These are phyloP conservation scores for Helogale parvula DNA, from an alignment of 2,113 vertebrate genomes.

Conservation along the genomic window DNA sequence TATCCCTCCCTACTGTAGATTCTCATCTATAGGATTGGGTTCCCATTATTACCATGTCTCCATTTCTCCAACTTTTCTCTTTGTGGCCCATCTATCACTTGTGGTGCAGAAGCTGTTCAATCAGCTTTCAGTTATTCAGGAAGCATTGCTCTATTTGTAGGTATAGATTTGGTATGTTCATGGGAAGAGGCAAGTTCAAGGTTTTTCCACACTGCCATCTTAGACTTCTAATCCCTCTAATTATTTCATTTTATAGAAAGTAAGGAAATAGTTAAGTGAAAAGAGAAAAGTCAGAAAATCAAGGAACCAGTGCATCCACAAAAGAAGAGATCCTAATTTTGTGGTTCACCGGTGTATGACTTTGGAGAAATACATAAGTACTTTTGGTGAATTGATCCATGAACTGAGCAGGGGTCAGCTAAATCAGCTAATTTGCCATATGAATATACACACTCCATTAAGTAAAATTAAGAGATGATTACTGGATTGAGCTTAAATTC, in stretches of 20 bases:
- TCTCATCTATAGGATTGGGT: not conserved
- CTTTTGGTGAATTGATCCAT: constrained; percentile 44
- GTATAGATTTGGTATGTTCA: not conserved
- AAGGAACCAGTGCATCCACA: not conserved
- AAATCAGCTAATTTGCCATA: constrained; percentile 58
- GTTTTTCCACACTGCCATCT: not conserved
- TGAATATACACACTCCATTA: constrained; percentile 58
- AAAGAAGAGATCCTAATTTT: constrained; percentile 64
- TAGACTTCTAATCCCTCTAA: not conserved
- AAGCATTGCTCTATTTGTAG: not conserved
- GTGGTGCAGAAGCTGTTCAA: not conserved
- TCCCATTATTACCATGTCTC: not conserved
- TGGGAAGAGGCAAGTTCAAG: not conserved
- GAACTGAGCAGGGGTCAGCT: constrained; percentile 28
- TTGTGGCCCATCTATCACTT: not conserved
- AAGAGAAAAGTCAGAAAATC: constrained; percentile 34
- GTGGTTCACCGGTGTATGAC: constrained; percentile 50
- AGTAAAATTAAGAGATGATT: constrained; percentile 70
- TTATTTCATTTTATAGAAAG: not conserved
- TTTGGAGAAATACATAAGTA: constrained; percentile 54
- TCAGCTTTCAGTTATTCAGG: not conserved
- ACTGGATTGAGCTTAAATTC: constrained; percentile 51
- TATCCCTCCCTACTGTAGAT: not conserved
- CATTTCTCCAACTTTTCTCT: not conserved
- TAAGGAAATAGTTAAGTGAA: constrained; percentile 25